These are phyloP conservation scores for Anableps anableps DNA, from an alignment of 2,797 vertebrate genomes.

Conservation along the genomic window DNA sequence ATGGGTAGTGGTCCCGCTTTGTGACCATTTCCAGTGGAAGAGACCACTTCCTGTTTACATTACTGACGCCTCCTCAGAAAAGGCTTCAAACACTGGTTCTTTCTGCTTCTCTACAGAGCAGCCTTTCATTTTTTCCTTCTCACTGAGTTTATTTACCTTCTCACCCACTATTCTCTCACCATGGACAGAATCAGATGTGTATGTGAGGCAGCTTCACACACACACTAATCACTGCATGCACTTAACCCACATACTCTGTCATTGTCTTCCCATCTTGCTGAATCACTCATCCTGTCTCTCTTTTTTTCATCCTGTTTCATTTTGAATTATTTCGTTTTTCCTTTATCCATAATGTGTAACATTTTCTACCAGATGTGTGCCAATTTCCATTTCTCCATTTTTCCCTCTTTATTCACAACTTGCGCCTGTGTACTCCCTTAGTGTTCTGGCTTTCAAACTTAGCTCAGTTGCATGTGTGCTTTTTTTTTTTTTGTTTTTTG, in stretches of 20 bases:
- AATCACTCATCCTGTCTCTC: slow-evolving; percentile 32
- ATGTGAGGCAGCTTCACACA: slow-evolving; percentile 17
- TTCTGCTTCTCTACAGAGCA: slow-evolving; percentile 66
- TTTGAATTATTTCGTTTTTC: background rate
- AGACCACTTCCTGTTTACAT: slow-evolving; percentile 83
- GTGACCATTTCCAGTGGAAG: slow-evolving; percentile 60
- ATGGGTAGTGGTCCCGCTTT: slow-evolving; percentile 19
- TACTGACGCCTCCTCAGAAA: slow-evolving; percentile 55
- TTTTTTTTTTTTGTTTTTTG: slow-evolving; percentile 4
- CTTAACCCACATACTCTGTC: slow-evolving; percentile 50
- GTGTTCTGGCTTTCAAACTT: slow-evolving; percentile 31
- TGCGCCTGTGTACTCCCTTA: slow-evolving; percentile 10
- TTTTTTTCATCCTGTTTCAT: slow-evolving; percentile 11
- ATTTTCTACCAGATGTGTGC: slow-evolving; percentile 21
- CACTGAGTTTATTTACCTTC: slow-evolving; percentile 69
- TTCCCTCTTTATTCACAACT: slow-evolving; percentile 13
- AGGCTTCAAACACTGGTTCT: slow-evolving; percentile 69
- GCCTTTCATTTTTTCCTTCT: slow-evolving; percentile 59
- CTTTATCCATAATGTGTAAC: background rate
- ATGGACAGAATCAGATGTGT: slow-evolving; percentile 47
- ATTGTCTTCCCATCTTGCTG: slow-evolving; percentile 39
- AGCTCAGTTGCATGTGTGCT: slow-evolving; percentile 16
- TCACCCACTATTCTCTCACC: slow-evolving; percentile 61
- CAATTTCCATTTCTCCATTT: slow-evolving; percentile 49
- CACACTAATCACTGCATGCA: slow-evolving; percentile 38